phyloP scores from a whole-genome alignment of 2,797 vertebrate species.

The Danio kyathit region DNA sequence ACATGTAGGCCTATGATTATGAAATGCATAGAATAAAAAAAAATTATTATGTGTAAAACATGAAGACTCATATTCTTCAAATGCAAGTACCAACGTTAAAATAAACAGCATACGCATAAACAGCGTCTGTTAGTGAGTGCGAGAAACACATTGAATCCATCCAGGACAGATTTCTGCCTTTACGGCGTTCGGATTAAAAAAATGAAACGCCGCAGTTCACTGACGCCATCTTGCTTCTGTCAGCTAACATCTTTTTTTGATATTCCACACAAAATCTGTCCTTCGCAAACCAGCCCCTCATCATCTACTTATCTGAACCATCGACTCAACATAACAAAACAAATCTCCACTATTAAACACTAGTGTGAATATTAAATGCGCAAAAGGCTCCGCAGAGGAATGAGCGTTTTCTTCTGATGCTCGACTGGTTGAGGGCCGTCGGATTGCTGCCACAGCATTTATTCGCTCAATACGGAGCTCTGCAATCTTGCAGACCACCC shows the following conservation, averaged over 20 bases:
- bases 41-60: neutral
- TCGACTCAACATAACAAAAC: neutral
- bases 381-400: conserved; percentile 6
- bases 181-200: conserved; percentile 28
- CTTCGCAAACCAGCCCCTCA: neutral
- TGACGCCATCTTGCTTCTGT: conserved; percentile 67
- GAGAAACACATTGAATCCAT: neutral
- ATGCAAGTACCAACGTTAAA: neutral
- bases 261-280: conserved; percentile 29
- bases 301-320: neutral
- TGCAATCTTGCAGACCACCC: neutral
- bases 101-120: neutral
- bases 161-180: neutral
- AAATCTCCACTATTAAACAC: neutral
- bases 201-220: conserved; percentile 60
- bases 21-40: conserved; percentile 2
- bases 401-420: conserved; percentile 5
- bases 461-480: conserved; percentile 13
- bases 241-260: conserved; percentile 53
- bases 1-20: too few species aligned
- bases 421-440: neutral
- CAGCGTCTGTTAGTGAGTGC: neutral
- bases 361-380: neutral
- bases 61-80: neutral
- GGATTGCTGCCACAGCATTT: conserved; percentile 34